Base-by-base conservation (phyloP, 2,113 vertebrate genomes). In the Tachuris rubrigastra region DNA sequence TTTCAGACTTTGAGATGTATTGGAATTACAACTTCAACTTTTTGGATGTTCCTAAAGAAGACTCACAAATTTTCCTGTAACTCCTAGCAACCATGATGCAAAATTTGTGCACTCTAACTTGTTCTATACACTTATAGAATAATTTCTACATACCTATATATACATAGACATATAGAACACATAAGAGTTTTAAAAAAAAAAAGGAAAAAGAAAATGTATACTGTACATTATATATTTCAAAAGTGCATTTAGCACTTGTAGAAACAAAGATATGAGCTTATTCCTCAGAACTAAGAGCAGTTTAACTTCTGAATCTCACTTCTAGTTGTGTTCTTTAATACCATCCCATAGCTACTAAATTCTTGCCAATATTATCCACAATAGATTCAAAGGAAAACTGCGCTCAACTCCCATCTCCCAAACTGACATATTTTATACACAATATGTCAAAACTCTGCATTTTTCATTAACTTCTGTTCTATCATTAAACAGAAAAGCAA, bases 391-490 rank as follows among this genome's bases (percentile, higher is more conserved):
- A 90, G 67, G 66, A 95, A 97, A 94, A 66, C 53, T 20, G 47
- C 27, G 65, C 59, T 69, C 69, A 86, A 93, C 88, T 87, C 75
- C 75, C 2, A 0, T 82, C 82, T 85, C 81, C 65, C 41, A 95
- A 95, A 66, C 73, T 60, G 23, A 97, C 83, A 95, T 77, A 72
- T 87, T 96, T 83, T 82, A 94, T 90, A 84, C 76, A 85, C 79
- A 92, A 49, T 72, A 96, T 87, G 87, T 96, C 92, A 95, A 95
- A 94, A 92, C 80, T 87, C 94, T 76, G 72, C 65, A 96, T 97
- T 95, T 94, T 97, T 93, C 67, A 87, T 87, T 96, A 86, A 97
- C 89, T 96, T 96, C 85, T 94, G 94, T 69, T 97, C 67, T 89
- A 95, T 92, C 87, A 95, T 96, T 96, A 90, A 95, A 93, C 56